Evolutionary conservation across 2,113 vertebrate genomes (phyloP), one percentile per base, ranked within the genome.

Genomic region (Pachycephala philippinensis): DNA sequence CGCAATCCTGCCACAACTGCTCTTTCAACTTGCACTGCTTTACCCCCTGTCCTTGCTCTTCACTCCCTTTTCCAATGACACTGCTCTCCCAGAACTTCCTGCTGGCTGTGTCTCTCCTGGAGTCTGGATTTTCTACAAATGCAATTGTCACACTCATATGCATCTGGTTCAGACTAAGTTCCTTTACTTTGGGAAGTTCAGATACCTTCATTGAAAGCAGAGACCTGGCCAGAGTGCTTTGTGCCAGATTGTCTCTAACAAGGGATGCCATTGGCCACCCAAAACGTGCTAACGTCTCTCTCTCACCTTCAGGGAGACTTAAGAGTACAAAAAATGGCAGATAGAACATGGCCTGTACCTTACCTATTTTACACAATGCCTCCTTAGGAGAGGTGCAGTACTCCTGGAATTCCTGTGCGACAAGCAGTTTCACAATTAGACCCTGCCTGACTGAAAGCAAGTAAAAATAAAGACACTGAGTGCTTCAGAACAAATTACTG

Each of bases 351-450:
- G 39, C 23, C 64, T 33, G 30, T 16, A 39, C 69, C 57, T 70
- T 39, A 61, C n/a, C 56, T 60, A 37, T n/a, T 40, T 30, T 27
- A 70, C n/a, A 15, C 1, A 12, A 35, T 59, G 15, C 28, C 49
- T 76, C 30, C 22, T 86, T 42, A 60, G 31, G 37, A 74, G 56
- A 81, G 26, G 7, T 47, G 37, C 28, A 65, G 54, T 27, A 49
- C 30, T 76, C 14, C 40, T 45, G 0, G 0, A 84, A 90, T 49
- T 69, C 45, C 69, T 63, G 12, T 44, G 47, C 0, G 1, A 66
- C 47, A 78, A 66, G 35, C 28, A 92, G 35, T 59, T 82, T 79
- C 66, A 69, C 27, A 83, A 49, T 53, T 64, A 90, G 49, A 60
- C 49, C 71, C 56, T 76, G 57, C 24, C 64, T 87, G 88, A 70